A percentile compares a stretch with the other conserved stretches of the same genome.
These are phyloP conservation scores for Myotis davidii DNA, from an alignment of 2,113 vertebrate species.

Conservation along the genomic window DNA sequence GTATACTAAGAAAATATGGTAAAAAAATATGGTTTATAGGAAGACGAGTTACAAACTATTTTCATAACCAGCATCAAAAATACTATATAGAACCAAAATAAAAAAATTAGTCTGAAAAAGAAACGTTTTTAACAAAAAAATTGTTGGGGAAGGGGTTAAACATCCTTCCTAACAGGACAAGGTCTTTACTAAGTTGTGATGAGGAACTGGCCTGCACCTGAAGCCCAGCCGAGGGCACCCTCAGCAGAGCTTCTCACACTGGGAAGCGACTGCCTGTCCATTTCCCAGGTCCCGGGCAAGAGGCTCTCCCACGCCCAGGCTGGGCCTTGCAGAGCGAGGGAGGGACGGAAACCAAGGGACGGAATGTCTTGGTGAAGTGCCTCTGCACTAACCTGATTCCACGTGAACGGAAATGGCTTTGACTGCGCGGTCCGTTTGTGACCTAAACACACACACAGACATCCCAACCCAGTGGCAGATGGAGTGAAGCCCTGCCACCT, in stretches of 20 bases:
- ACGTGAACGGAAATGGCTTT: not conserved
- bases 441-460: not conserved
- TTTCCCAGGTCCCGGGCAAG: not conserved
- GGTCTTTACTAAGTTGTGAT: not conserved
- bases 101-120: too few relatives aligned
- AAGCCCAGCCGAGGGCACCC: not conserved
- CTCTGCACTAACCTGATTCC: not conserved
- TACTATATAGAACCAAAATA: too few relatives aligned
- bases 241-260: not conserved
- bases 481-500: conserved; percentile 8
- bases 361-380: not conserved
- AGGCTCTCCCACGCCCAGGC: not conserved
- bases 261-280: not conserved
- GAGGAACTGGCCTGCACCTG: not conserved
- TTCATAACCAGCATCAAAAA: too few relatives aligned
- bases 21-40: too few relatives aligned
- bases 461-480: not conserved
- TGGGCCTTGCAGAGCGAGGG: not conserved
- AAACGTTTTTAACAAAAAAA: too few relatives aligned
- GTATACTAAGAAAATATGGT: too few relatives aligned
- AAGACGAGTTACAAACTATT: too few relatives aligned
- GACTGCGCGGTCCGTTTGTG: not conserved
- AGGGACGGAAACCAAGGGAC: not conserved
- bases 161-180: not conserved
- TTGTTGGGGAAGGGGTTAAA: too few relatives aligned